Percentiles rank a stretch among this genome's conserved stretches.
Conservation (phyloP, 2,888 invertebrate species). For the Galerucella calmariensis region DNA sequence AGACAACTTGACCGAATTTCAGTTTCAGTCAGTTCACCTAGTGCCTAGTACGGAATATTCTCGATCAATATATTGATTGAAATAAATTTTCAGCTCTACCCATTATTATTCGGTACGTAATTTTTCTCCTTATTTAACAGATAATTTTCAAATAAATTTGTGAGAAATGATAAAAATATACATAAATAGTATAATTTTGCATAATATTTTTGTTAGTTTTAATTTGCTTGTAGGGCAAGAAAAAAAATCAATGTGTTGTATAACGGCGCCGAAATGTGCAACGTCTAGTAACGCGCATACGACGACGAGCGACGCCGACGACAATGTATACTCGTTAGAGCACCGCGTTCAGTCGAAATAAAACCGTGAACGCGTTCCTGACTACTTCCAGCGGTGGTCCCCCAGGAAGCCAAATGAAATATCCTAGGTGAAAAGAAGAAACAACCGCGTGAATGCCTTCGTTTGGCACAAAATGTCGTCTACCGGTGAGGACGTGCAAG, state of each 20-base stretch:
- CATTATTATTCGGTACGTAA: no score
- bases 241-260: slow-evolving; percentile 32
- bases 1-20: slow-evolving; percentile 1
- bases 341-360: slow-evolving; percentile 23
- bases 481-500: slow-evolving; percentile 36
- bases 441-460: slow-evolving; percentile 56
- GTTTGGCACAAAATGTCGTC: slow-evolving; percentile 63
- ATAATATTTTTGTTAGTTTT: not conserved
- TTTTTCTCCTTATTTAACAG: no score
- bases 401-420: slow-evolving; percentile 25
- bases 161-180: no score
- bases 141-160: no score
- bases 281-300: slow-evolving; percentile 25
- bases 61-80: slow-evolving; percentile 1
- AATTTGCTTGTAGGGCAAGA: slow-evolving; percentile 8
- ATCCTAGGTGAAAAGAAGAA: slow-evolving; percentile 12
- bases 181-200: not conserved
- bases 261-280: slow-evolving; percentile 24
- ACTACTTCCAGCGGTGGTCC: slow-evolving; percentile 18
- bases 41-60: slow-evolving; percentile 13
- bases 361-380: slow-evolving; percentile 17
- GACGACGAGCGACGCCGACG: slow-evolving; percentile 10
- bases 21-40: slow-evolving; percentile 5
- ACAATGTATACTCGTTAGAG: slow-evolving; percentile 7
- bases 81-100: not conserved